Evolutionary conservation across 1,140 invertebrate genomes (phyloP).

Genomic region (Phthorimaea operculella): DNA sequence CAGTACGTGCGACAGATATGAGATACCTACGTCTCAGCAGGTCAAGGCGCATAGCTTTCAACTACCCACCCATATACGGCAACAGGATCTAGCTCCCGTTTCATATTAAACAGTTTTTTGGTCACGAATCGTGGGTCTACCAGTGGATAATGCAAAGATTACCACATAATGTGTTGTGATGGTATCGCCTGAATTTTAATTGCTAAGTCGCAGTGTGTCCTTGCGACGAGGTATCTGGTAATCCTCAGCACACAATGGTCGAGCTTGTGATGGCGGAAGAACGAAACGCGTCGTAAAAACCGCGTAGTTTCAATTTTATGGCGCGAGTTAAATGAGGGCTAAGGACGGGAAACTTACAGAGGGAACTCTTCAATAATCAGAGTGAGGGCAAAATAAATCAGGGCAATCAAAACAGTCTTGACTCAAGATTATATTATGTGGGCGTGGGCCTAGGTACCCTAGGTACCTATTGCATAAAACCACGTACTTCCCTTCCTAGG

Average conservation of each 20-base stretch:
- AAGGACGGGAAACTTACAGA: too few relatives aligned
- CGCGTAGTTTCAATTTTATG: constrained; percentile 63
- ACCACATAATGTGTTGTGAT: constrained; percentile 42
- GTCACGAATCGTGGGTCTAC: constrained; percentile 42
- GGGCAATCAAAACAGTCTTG: too few relatives aligned
- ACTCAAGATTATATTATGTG: too few relatives aligned
- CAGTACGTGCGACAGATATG: constrained; percentile 62
- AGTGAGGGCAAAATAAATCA: too few relatives aligned
- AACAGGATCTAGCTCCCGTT: constrained; percentile 46
- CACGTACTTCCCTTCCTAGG: too few relatives aligned
- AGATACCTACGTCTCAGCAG: constrained; percentile 48
- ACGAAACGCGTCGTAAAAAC: constrained; percentile 57
- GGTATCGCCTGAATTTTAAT: constrained; percentile 35
- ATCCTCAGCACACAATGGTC: constrained; percentile 39
- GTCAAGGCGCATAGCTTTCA: constrained; percentile 63
- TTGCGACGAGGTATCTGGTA: constrained; percentile 27
- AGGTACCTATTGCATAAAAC: too few relatives aligned
- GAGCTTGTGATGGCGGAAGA: constrained; percentile 41
- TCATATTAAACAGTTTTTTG: constrained; percentile 27
- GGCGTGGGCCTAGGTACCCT: too few relatives aligned
- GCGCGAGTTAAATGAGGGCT: constrained; percentile 49
- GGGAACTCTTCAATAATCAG: too few relatives aligned
- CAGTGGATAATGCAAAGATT: constrained; percentile 35
- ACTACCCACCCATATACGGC: constrained; percentile 48
- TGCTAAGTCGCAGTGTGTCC: constrained; percentile 49